Base-by-base conservation (phyloP, 2,888 invertebrate genomes). In the Apodemia duryi region DNA sequence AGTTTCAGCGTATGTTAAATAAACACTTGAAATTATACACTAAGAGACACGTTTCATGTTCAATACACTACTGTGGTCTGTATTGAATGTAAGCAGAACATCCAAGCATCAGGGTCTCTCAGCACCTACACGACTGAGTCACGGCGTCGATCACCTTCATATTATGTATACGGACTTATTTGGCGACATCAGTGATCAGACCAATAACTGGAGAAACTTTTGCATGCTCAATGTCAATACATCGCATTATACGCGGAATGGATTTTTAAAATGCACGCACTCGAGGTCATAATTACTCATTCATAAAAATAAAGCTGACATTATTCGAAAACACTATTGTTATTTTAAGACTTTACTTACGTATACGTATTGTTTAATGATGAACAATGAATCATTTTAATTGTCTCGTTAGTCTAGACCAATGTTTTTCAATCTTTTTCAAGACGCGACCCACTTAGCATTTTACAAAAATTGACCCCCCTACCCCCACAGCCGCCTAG, bases 71-170 rank as follows among this genome's bases (percentile, higher is more conserved):
- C 81, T 77, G 79, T 79, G 75, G 43, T 43, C 43, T 43, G 43
- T 43, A 43, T 43, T 43, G 43, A 43, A 43, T 77, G 78, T 80
- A 80, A 86, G 38, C 81, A 83, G 83, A 82, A 78, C 73, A 51
- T 43, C 11, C 72, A 72, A 73, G 72, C 71, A 72, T 77, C 83
- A 79, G 82, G 82, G 80, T 79, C 77, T 75, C 72, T 74, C 73
- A 72, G 77, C 86, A 81, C 86, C 87, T 82, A 86, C 88, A 78
- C 84, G 72, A 73, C 75, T 88, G 88, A 89, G 78, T 89, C 90
- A 90, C 75, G 49, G 68, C 72, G 78, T 78, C 79, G 86, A 85
- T 91, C 86, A 88, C 91, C 91, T 91, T 90, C 89, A n/a, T 65
- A 38, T 60, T 51, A 82, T 74, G 74, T 76, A 79, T 83, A 85